Evolutionary conservation across 2,888 invertebrate species (phyloP), one percentile per base, ranked within the genome.

Genomic region (Hydraecia micacea): DNA sequence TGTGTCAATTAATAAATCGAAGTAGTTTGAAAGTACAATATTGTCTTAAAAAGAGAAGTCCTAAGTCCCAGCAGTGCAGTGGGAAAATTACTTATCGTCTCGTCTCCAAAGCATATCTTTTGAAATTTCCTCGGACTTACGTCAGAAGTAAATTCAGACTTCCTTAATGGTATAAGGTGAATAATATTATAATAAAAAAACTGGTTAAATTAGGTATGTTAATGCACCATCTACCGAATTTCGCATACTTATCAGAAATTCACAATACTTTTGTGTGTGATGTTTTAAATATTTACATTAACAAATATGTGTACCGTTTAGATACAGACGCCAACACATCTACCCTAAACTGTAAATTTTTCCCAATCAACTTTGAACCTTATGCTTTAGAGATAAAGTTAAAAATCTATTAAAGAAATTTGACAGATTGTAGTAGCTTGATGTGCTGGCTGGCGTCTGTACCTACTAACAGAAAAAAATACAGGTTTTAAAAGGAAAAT

Each of bases 401-500:
- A n/a, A n/a, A n/a, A n/a, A n/a, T n/a, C n/a, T n/a, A n/a, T n/a
- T n/a, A n/a, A n/a, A n/a, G n/a, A n/a, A n/a, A n/a, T n/a, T n/a
- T n/a, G n/a, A n/a, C n/a, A n/a, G n/a, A n/a, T n/a, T n/a, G n/a
- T n/a, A n/a, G n/a, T n/a, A n/a, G n/a, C n/a, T n/a, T n/a, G n/a
- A n/a, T n/a, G n/a, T n/a, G n/a, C n/a, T n/a, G n/a, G n/a, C n/a
- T n/a, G n/a, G n/a, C n/a, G n/a, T n/a, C n/a, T n/a, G n/a, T 15
- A n/a, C 7, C 15, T 6, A 18, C 15, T 39, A 60, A 39, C 28
- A 42, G 8, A 62, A 42, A 32, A 32, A 60, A 77, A 42, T 0
- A 55, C 55, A 36, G 42, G 42, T 76, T 46, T 15, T 7, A 36
- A 28, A 65, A n/a, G 7, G 28, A 71, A 49, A 79, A 71, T 65